A percentile compares a stretch with the other conserved stretches of the same genome.
Evolutionary conservation across 2,888 invertebrate species (phyloP).

Genomic region (Heliconius ismenius): DNA sequence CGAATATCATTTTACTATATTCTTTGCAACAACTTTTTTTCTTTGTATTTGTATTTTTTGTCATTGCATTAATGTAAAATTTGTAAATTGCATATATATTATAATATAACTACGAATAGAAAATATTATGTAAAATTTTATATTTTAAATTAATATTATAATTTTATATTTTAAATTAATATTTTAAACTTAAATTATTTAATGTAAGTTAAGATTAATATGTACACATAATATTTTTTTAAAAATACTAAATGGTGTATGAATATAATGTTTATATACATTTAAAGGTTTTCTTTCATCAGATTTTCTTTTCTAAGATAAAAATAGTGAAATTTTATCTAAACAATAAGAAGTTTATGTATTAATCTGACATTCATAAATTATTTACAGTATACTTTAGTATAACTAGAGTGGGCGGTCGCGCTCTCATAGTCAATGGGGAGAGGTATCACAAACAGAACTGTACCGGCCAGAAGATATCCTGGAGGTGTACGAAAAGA

Average conservation of each 20-base stretch:
- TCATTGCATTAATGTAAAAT: background rate
- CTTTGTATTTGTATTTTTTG: background rate
- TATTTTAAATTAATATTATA: too few relatives aligned
- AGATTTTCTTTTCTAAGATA: background rate
- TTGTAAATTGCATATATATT: background rate
- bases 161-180: too few relatives aligned
- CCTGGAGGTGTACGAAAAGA: slow-evolving; percentile 55
- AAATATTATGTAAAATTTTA: background rate
- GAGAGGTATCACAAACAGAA: slow-evolving; percentile 51
- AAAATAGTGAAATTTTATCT: background rate
- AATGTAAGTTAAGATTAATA: background rate
- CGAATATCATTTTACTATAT: too few relatives aligned
- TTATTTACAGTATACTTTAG: slow-evolving; percentile 33
- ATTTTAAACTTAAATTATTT: background rate
- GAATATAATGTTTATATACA: slow-evolving; percentile 16
- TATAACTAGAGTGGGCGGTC: slow-evolving; percentile 36
- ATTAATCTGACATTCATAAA: background rate
- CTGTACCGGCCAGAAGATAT: slow-evolving; percentile 41
- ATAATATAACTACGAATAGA: background rate
- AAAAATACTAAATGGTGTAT: background rate
- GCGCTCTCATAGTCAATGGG: slow-evolving; percentile 48
- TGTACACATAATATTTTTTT: background rate
- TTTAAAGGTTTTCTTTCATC: background rate
- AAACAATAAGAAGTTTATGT: background rate
- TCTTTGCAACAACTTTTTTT: background rate